These are phyloP conservation scores for Tetragonula carbonaria DNA, from an alignment of 2,888 invertebrate genomes.

Conservation along the genomic window DNA sequence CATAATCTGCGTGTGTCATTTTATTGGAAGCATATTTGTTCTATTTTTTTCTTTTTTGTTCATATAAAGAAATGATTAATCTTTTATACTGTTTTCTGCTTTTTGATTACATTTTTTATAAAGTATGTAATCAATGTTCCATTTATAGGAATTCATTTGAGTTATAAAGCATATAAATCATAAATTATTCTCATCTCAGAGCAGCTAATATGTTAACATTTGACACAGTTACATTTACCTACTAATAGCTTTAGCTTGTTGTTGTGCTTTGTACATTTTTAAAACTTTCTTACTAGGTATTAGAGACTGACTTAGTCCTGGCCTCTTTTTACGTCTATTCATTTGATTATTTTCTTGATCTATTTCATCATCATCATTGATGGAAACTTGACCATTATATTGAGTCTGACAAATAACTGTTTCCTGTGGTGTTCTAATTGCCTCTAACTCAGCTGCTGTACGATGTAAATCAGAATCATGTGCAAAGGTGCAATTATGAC, in stretches of 20 bases:
- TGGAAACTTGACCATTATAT: slow-evolving; percentile 73
- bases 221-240: slow-evolving; percentile 73
- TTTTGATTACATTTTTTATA: slow-evolving; percentile 17
- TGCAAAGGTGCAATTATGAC: slow-evolving; percentile 95
- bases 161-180: slow-evolving; percentile 36
- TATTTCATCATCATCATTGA: slow-evolving; percentile 83
- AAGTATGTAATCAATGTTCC: slow-evolving; percentile 25
- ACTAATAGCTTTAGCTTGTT: slow-evolving; percentile 85
- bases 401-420: slow-evolving; percentile 82
- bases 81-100: slow-evolving; percentile 16
- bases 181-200: slow-evolving; percentile 31
- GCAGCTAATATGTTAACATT: slow-evolving; percentile 22
- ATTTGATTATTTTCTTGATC: slow-evolving; percentile 85
- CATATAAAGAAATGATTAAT: slow-evolving; percentile 27
- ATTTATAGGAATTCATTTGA: slow-evolving; percentile 17
- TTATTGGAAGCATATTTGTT: slow-evolving; percentile 63
- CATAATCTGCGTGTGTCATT: slow-evolving; percentile 21
- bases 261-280: slow-evolving; percentile 90
- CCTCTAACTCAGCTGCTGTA: slow-evolving; percentile 86
- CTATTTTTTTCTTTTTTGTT: slow-evolving; percentile 6
- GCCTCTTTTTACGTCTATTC: slow-evolving; percentile 88
- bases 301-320: slow-evolving; percentile 91
- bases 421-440: slow-evolving; percentile 85
- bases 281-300: slow-evolving; percentile 94
- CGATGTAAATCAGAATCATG: slow-evolving; percentile 94